Conservation (phyloP, 2,113 vertebrate species). For the Gymnobelideus leadbeateri region DNA sequence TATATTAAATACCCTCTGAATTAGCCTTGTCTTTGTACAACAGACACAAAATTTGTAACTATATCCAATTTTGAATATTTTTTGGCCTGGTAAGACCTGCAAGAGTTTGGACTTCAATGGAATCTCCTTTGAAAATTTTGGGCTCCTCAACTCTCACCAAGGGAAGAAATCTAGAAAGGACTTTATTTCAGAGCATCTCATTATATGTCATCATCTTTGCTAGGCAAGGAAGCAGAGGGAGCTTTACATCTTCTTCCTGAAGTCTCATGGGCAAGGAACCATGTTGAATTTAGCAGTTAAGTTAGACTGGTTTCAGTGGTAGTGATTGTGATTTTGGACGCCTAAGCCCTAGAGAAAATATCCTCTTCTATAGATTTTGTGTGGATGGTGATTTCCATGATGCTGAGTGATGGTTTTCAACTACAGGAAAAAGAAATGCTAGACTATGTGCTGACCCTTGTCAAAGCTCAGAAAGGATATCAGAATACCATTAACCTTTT, state of each 20-base stretch:
- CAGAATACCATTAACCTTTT: constrained; percentile 63
- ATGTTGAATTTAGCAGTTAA: constrained; percentile 70
- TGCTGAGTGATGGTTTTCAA: constrained; percentile 26
- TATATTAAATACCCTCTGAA: background rate
- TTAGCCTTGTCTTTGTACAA: background rate
- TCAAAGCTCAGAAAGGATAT: constrained; percentile 36
- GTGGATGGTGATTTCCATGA: constrained; percentile 20
- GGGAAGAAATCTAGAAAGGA: background rate
- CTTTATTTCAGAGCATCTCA: background rate
- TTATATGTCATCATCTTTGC: background rate
- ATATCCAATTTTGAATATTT: background rate
- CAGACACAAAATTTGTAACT: background rate
- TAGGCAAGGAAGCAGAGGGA: background rate
- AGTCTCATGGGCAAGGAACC: background rate
- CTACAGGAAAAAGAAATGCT: background rate
- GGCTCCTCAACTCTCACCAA: background rate
- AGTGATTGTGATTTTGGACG: constrained; percentile 45
- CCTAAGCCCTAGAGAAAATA: constrained; percentile 33
- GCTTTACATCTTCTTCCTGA: constrained; percentile 6
- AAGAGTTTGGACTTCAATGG: background rate
- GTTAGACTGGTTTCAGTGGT: constrained; percentile 65
- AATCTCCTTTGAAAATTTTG: background rate
- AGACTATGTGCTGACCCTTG: constrained; percentile 47
- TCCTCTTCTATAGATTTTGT: background rate
- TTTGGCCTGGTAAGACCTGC: background rate